These are phyloP conservation scores for Sussaba pulchella DNA, from an alignment of 2,888 invertebrate species.

Conservation along the genomic window DNA sequence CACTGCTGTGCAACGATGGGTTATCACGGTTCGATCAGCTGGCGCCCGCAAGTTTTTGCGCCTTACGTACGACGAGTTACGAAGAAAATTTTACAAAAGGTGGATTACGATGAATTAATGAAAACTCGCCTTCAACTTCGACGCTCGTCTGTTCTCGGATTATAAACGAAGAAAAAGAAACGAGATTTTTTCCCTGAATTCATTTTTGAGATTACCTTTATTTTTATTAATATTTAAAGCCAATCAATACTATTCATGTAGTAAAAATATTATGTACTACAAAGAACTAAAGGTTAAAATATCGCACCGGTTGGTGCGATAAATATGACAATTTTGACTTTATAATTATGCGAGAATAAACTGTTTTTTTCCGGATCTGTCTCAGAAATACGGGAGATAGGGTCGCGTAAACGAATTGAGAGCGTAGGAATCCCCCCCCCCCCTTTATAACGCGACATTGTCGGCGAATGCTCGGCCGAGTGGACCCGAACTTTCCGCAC, in stretches of 20 bases:
- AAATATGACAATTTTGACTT: too few species aligned
- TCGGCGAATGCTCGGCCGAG: slow-evolving; percentile 49
- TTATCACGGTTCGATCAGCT: slow-evolving; percentile 56
- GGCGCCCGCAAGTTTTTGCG: slow-evolving; percentile 1
- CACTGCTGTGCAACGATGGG: slow-evolving; percentile 45
- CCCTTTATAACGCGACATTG: slow-evolving; percentile 35
- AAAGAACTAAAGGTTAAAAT: too few species aligned
- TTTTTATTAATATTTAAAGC: slow-evolving; percentile 6
- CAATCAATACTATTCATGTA: too few species aligned
- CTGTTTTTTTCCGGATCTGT: too few species aligned
- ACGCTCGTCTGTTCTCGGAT: neutral
- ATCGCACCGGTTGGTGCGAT: too few species aligned
- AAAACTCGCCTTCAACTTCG: neutral
- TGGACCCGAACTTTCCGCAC: slow-evolving; percentile 39
- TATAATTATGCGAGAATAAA: neutral
- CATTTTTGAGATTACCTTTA: too few species aligned
- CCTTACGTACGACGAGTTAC: neutral
- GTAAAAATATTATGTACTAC: too few species aligned
- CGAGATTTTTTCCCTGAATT: too few species aligned
- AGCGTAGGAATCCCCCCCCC: slow-evolving; percentile 55
- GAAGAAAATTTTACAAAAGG: neutral
- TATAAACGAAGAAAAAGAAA: slow-evolving; percentile 8
- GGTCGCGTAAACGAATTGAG: slow-evolving; percentile 71
- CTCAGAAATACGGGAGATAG: slow-evolving; percentile 70
- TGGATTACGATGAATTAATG: neutral